Percentiles rank a stretch among this genome's conserved stretches.
Evolutionary conservation across 2,113 vertebrate genomes (phyloP).

Genomic region (Cyanoramphus novaezelandiae): DNA sequence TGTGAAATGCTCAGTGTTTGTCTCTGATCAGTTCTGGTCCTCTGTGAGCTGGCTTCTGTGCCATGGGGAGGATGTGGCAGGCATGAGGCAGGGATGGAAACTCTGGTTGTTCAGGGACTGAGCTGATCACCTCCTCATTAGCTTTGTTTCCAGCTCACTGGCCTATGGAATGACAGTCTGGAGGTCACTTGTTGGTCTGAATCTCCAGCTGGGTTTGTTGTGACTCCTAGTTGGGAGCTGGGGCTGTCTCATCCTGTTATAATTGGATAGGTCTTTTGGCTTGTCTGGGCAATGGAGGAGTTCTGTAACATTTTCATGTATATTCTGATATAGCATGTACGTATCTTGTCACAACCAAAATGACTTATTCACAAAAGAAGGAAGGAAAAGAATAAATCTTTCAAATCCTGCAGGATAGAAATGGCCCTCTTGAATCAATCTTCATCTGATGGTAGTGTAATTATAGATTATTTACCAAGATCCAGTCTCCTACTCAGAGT

Average conservation of each 20-base stretch:
- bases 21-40: neutral
- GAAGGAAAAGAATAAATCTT: constrained; percentile 7
- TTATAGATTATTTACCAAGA: constrained; percentile 66
- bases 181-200: constrained; percentile 4
- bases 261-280: constrained; percentile 13
- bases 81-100: neutral
- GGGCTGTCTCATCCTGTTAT: neutral
- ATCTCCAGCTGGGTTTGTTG: neutral
- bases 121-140: neutral
- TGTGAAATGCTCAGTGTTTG: neutral
- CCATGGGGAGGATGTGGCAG: neutral
- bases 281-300: neutral
- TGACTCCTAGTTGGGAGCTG: neutral
- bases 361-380: neutral
- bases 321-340: neutral
- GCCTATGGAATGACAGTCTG: constrained; percentile 13
- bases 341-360: constrained; percentile 30
- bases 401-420: constrained; percentile 28
- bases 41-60: neutral
- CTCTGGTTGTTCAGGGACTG: neutral
- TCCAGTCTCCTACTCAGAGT: neutral
- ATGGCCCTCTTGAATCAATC: constrained; percentile 40
- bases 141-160: constrained; percentile 22
- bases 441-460: constrained; percentile 15
- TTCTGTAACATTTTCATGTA: neutral